phyloP scores from a whole-genome alignment of 2,888 invertebrate genomes.

The Notocelia uddmanniana region DNA sequence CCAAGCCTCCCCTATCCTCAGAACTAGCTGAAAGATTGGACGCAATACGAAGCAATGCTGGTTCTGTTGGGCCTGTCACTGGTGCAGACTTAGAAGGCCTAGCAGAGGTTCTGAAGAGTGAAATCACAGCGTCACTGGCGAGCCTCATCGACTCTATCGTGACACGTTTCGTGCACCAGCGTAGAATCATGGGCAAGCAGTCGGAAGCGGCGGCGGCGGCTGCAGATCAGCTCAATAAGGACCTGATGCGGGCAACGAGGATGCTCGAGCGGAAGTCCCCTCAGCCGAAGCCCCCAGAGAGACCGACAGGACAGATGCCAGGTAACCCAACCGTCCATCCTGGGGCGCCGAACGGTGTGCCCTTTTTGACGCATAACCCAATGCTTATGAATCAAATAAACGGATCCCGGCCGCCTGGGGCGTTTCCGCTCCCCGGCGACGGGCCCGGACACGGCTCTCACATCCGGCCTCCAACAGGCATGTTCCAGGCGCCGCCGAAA shows the following conservation, averaged over 20 bases:
- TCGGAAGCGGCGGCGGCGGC: slow-evolving; percentile 92
- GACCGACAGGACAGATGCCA: slow-evolving; percentile 84
- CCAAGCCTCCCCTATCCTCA: slow-evolving; percentile 85
- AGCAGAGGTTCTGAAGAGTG: slow-evolving; percentile 96
- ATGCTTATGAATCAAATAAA: slow-evolving; percentile 84
- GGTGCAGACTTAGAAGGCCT: slow-evolving; percentile 94
- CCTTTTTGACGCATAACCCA: slow-evolving; percentile 78
- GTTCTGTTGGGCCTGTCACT: slow-evolving; percentile 88
- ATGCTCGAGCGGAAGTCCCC: slow-evolving; percentile 94
- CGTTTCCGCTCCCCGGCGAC: slow-evolving; percentile 90
- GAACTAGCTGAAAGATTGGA: slow-evolving; percentile 92
- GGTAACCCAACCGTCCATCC: slow-evolving; percentile 85
- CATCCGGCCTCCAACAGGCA: slow-evolving; percentile 88
- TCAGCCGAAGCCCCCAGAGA: slow-evolving; percentile 89
- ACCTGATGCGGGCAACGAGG: slow-evolving; percentile 92
- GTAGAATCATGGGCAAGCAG: slow-evolving; percentile 91
- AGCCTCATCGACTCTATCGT: slow-evolving; percentile 95
- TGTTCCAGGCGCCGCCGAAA: slow-evolving; percentile 95
- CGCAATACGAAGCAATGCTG: slow-evolving; percentile 90
- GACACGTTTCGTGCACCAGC: slow-evolving; percentile 93
- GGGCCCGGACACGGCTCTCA: slow-evolving; percentile 78
- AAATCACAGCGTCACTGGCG: slow-evolving; percentile 93
- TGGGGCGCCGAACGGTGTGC: slow-evolving; percentile 78
- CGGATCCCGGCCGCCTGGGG: slow-evolving; percentile 87
- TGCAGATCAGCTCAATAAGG: slow-evolving; percentile 94